Evolutionary conservation across 1,140 invertebrate genomes (phyloP).

Genomic region (Macrosteles quadrilineatus): DNA sequence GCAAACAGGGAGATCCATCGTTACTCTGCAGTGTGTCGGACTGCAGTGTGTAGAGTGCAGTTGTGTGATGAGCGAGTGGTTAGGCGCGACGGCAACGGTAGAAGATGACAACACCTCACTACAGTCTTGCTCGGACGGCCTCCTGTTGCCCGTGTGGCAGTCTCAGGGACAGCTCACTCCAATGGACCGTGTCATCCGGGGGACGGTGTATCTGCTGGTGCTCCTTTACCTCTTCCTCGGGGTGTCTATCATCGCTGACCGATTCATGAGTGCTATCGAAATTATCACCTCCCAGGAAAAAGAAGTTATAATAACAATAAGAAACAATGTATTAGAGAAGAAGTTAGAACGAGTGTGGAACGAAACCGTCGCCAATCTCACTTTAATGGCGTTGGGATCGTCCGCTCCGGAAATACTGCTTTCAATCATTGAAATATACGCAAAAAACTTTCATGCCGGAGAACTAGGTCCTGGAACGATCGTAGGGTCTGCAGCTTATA

Average conservation of each 20-base stretch:
- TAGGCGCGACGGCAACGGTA: not conserved
- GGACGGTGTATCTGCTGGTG: conserved; percentile 88
- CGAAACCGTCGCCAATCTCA: conserved; percentile 98
- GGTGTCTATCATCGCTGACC: conserved; percentile 97
- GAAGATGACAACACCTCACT: not conserved
- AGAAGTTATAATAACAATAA: conserved; percentile 82
- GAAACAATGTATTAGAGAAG: conserved; percentile 83
- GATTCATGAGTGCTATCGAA: conserved; percentile 99
- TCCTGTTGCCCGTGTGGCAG: conserved; percentile 79
- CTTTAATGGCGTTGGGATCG: conserved; percentile 98
- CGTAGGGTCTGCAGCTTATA: conserved; percentile 98
- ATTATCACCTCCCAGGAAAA: conserved; percentile 98
- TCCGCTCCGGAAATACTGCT: conserved; percentile 98
- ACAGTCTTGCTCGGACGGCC: conserved; percentile 67
- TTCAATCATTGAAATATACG: conserved; percentile 95
- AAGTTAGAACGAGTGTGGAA: conserved; percentile 90
- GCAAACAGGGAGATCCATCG: too few species aligned
- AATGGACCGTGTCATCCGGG: conserved; percentile 69
- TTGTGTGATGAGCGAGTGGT: not conserved
- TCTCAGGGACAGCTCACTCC: conserved; percentile 67
- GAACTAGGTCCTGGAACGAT: conserved; percentile 97
- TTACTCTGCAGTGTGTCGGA: too few species aligned
- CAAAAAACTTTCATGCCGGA: conserved; percentile 91
- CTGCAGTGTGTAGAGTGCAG: not conserved
- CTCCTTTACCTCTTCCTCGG: conserved; percentile 97